phyloP scores from a whole-genome alignment of 2,888 invertebrate species.

The Lasioglossum figueresi region DNA sequence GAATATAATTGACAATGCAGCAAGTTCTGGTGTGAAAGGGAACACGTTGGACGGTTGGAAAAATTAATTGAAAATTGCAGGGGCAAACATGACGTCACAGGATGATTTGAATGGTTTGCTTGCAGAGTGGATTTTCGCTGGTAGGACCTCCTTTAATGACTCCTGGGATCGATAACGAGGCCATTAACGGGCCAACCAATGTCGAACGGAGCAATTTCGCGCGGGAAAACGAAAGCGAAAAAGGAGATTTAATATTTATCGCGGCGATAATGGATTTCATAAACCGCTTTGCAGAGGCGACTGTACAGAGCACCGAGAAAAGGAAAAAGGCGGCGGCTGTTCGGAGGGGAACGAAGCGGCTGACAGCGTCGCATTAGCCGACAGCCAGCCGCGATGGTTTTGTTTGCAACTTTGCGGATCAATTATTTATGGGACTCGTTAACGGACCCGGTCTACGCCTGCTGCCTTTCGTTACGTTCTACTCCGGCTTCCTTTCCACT shows the following conservation, averaged over 20 bases:
- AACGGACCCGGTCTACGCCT: conserved; percentile 43
- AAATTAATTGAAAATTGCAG: conserved; percentile 53
- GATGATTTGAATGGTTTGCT: conserved; percentile 20
- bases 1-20: too few relatives aligned
- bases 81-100: conserved; percentile 33
- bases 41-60: conserved; percentile 32
- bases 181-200: conserved; percentile 61
- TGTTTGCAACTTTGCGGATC: conserved; percentile 69
- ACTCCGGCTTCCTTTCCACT: not conserved
- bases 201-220: conserved; percentile 64
- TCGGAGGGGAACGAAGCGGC: conserved; percentile 9
- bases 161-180: conserved; percentile 65
- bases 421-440: conserved; percentile 71
- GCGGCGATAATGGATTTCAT: conserved; percentile 71
- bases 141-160: conserved; percentile 57
- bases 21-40: not conserved
- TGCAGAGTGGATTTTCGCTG: conserved; percentile 13
- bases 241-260: conserved; percentile 72
- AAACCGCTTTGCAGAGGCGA: conserved; percentile 58
- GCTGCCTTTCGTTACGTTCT: conserved; percentile 31
- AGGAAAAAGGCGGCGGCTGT: conserved; percentile 12
- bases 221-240: conserved; percentile 63
- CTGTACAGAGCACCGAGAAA: conserved; percentile 3
- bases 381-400: conserved; percentile 49
- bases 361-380: conserved; percentile 61